Evolutionary conservation across 92 coral and sea anemone genomes (phyloP), one percentile per base, ranked within the genome.

Genomic region (Actinostola sp.): DNA sequence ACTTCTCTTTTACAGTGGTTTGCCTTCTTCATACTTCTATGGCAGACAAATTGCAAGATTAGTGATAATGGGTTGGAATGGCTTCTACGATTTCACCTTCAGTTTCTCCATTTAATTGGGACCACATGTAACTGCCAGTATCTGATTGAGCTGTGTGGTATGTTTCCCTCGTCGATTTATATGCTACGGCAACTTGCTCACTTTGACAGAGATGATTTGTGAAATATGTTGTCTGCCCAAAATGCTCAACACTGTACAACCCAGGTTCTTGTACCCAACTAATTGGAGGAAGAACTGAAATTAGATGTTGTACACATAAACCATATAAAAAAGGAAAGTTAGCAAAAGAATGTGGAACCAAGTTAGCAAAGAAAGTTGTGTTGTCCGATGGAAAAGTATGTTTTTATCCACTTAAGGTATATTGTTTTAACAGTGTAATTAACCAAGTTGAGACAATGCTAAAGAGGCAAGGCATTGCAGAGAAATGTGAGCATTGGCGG

Each of bases 1-100:
- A 43, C 57, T 15, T 73, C 82, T 30, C 35, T 79, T 29, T 57
- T 79, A 17, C 79, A 85, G 51, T 85, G 86, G 86, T 67, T 79
- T 50, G 62, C 75, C 9, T 49, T 79, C 60, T 85, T 85, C 16
- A 58, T 79, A 61, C 75, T 79, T 20, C 71, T 69, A 14, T 85
- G 86, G 90, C 86, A 85, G 67, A 74, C 75, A 23, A 66, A 73
- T 31, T 74, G 86, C 58, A 70, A 85, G 36, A 33, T 77, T 24
- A 84, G 89, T 38, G 53, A 73, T 60, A 85, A 85, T 75, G 86
- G 90, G 21, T 73, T 85, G 2, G 86, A 75, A 52, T 80, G 90
- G 86, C 71, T 80, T n/a, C 42, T 85, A 57, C 44, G 72, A 23
- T 86, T 81, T 57, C 31, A 80, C 44, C 63, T 75, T 25, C 86